Evolutionary conservation across 2,888 invertebrate genomes (phyloP).

Genomic region (Mimumesa dahlbomi): DNA sequence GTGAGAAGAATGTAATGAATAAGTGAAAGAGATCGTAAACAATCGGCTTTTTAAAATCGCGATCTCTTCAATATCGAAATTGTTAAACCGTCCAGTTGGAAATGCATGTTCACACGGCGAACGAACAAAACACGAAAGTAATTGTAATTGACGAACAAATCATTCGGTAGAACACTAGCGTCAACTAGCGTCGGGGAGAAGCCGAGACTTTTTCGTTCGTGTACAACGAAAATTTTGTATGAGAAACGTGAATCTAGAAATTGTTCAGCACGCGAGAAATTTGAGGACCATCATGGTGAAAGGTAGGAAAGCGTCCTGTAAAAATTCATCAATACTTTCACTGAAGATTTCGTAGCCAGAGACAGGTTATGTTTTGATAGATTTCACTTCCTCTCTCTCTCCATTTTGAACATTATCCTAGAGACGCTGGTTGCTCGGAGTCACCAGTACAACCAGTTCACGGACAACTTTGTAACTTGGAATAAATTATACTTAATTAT

Average conservation of each 20-base stretch:
- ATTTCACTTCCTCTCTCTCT: slow-evolving; percentile 35
- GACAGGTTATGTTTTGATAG: slow-evolving; percentile 66
- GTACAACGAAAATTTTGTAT: slow-evolving; percentile 35
- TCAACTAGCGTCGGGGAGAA: not conserved
- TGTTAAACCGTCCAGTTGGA: too few species aligned
- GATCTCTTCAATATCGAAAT: not conserved
- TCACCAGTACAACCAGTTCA: not conserved
- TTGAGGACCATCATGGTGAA: slow-evolving; percentile 38
- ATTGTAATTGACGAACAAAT: not conserved
- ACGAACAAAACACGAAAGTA: too few species aligned
- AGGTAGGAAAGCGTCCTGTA: slow-evolving; percentile 46
- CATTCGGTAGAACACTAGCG: too few species aligned
- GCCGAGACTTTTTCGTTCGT: not conserved
- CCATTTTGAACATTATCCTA: slow-evolving; percentile 52
- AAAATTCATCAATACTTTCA: slow-evolving; percentile 35
- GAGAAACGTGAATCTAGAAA: slow-evolving; percentile 30
- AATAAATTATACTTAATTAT: not conserved
- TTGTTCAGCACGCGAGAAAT: not conserved
- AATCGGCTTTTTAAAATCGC: not conserved
- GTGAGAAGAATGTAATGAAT: not conserved
- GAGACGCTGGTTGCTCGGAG: slow-evolving; percentile 1
- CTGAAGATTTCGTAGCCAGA: slow-evolving; percentile 29
- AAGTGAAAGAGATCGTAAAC: not conserved
- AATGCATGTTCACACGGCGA: too few species aligned
- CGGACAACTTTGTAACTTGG: not conserved